A percentile compares a stretch with the other conserved stretches of the same genome.
phyloP scores from a whole-genome alignment of 1,140 invertebrate species.

The Hesperophylax magnus region DNA sequence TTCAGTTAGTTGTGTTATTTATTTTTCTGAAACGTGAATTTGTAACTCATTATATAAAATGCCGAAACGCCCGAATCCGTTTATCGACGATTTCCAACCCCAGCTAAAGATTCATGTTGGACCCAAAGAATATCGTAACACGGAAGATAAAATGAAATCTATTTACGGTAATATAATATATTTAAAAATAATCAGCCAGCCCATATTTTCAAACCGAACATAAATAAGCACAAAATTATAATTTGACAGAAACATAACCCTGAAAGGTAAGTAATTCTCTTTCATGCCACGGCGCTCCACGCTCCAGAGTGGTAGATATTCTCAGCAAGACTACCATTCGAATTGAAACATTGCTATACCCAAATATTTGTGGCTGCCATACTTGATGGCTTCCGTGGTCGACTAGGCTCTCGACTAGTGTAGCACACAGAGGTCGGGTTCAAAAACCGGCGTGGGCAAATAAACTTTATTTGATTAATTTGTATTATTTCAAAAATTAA shows the following conservation, averaged over 20 bases:
- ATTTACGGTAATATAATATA: constrained; percentile 34
- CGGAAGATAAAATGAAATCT: constrained; percentile 41
- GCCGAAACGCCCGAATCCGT: constrained; percentile 39
- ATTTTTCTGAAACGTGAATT: neutral
- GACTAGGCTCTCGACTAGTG: no score
- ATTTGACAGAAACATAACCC: neutral
- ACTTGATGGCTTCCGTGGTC: no score
- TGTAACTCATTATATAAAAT: neutral
- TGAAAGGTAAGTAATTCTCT: neutral
- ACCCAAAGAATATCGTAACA: constrained; percentile 31
- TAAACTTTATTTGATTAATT: no score
- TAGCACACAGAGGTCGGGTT: no score
- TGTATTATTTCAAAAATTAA: no score
- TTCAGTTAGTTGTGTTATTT: no score
- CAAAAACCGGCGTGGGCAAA: no score
- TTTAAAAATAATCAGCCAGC: neutral
- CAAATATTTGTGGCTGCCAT: neutral
- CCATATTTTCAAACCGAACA: neutral
- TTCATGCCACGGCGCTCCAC: neutral
- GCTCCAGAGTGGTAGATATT: neutral
- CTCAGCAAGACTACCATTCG: no score
- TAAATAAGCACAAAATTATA: neutral
- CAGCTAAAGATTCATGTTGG: constrained; percentile 43
- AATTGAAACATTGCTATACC: neutral
- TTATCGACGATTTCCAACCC: constrained; percentile 34